A percentile compares a stretch with the other conserved stretches of the same genome.
Evolutionary conservation across 2,888 invertebrate genomes (phyloP).

Genomic region (Digitonthophagus gazella): DNA sequence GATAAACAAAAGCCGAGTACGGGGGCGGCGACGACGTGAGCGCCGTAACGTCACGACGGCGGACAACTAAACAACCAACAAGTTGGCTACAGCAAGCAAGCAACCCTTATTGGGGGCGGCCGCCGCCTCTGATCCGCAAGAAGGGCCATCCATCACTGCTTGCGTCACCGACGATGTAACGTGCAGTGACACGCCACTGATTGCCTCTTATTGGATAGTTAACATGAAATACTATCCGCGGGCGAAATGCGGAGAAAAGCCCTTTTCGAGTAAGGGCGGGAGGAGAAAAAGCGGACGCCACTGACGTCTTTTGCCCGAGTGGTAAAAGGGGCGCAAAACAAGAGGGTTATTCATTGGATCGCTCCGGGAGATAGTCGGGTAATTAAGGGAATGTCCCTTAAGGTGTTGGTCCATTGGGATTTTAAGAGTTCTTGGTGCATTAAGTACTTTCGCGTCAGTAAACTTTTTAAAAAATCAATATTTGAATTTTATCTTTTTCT

Average conservation of each 20-base stretch:
- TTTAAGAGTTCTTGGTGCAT: no score
- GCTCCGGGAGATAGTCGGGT: neutral
- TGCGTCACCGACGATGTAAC: conserved; percentile 48
- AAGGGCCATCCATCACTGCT: conserved; percentile 50
- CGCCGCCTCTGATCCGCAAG: conserved; percentile 35
- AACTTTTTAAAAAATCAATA: no score
- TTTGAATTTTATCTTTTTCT: no score
- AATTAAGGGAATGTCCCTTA: neutral
- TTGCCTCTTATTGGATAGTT: conserved; percentile 56
- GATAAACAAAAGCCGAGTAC: no score
- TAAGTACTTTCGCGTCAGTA: no score
- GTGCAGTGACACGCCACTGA: conserved; percentile 54
- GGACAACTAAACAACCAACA: conserved; percentile 45
- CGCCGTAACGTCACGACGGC: conserved; percentile 36
- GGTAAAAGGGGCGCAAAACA: no score
- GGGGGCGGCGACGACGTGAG: neutral
- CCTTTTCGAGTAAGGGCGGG: neutral
- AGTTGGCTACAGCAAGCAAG: conserved; percentile 44
- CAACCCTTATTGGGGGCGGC: neutral
- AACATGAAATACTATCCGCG: conserved; percentile 40
- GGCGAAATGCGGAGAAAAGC: conserved; percentile 7
- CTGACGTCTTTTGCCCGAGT: no score
- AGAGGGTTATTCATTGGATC: neutral
- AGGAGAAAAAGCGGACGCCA: neutral
- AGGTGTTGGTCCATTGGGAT: no score